Evolutionary conservation across 2,113 vertebrate genomes (phyloP), one percentile per base, ranked within the genome.

Genomic region (Gyps fulvus): DNA sequence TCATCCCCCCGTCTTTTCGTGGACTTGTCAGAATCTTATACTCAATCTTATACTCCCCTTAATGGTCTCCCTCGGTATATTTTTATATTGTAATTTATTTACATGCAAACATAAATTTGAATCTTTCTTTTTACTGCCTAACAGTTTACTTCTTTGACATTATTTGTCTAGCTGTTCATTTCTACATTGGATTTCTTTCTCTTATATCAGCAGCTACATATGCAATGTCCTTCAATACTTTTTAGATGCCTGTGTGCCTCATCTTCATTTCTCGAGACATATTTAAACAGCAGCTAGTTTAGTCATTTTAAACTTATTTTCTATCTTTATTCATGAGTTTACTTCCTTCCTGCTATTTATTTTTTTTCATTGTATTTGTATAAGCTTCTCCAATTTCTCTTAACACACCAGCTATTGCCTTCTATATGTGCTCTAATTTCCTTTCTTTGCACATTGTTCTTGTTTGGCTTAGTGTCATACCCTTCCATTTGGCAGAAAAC

Each of bases 261-360:
- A 49, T 90, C 54, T 61, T 89, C 16, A 23, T 87, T 83, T 93
- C 62, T 65, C 55, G 40, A 90, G 78, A 73, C 22, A 77, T 29
- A 79, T 86, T 77, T 58, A 85, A 85, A 71, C 43, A 77, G 71
- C 16, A 88, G 25, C 47, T 83, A 88, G 13, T 90, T 94, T 61
- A 91, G 62, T 54, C 0, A 88, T 86, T 94, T 93, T 62, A 88
- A 85, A 74, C 16, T 88, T 95, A 61, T 77, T 88, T 77, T 78
- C 66, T 66, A 57, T 91, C 49, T 94, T 92, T 94, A 94, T 93
- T 88, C 19, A 90, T 90, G 66, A 93, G 58, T 88, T 96, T 94
- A 86, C 21, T 88, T 90, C 27, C 74, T 89, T 91, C 34, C 42
- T 91, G 54, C 43, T 90, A 73, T 65, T 96, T 90, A 43, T 93